Evolutionary conservation across 2,888 invertebrate species (phyloP).

Genomic region (Lycophotia porphyrea): DNA sequence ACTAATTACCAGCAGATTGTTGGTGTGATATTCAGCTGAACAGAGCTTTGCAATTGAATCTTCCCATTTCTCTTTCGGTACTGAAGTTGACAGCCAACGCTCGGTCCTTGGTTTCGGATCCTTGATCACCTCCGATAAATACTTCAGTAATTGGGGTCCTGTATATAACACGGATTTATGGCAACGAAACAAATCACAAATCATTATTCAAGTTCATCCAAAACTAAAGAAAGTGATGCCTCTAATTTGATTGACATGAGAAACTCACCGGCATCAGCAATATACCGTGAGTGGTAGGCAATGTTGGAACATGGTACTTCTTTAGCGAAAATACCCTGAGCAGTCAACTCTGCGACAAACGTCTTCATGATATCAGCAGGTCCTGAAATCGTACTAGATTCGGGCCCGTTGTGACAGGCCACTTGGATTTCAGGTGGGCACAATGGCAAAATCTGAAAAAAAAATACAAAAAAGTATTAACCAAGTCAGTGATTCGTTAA

Average conservation of each 20-base stretch:
- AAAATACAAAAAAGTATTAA: neutral
- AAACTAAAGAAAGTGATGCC: neutral
- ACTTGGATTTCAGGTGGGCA: conserved; percentile 92
- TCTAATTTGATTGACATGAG: neutral
- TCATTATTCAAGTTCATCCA: neutral
- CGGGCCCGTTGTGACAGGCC: conserved; percentile 94
- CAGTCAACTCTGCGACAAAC: conserved; percentile 88
- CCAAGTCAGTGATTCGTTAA: neutral
- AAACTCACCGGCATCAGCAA: conserved; percentile 90
- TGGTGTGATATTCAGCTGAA: conserved; percentile 95
- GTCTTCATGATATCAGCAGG: conserved; percentile 91
- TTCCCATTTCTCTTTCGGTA: conserved; percentile 86
- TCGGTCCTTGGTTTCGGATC: conserved; percentile 91
- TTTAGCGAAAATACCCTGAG: conserved; percentile 78
- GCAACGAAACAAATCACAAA: neutral
- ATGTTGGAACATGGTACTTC: conserved; percentile 93
- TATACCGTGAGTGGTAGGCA: conserved; percentile 96
- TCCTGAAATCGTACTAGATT: conserved; percentile 95
- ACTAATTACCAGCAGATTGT: conserved; percentile 92
- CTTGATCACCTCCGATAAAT: conserved; percentile 90
- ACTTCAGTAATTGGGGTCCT: conserved; percentile 85
- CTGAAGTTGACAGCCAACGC: conserved; percentile 95
- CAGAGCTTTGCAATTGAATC: conserved; percentile 82
- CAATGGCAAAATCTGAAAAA: conserved; percentile 71
- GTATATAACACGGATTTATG: neutral